phyloP scores from a whole-genome alignment of 1,140 invertebrate species.

The Copidosoma floridanum region DNA sequence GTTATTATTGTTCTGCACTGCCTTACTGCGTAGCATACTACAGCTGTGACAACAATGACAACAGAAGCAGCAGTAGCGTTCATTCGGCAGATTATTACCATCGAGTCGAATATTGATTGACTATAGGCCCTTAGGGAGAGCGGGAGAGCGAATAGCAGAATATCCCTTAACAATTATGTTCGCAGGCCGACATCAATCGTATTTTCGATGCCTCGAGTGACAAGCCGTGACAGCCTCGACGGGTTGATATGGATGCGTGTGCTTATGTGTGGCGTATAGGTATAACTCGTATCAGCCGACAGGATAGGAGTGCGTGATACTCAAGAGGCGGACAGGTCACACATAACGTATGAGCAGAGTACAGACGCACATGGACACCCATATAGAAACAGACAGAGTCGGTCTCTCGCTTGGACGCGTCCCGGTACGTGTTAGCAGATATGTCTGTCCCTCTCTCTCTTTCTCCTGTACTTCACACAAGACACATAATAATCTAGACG shows the following conservation, averaged over 20 bases:
- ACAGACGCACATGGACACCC: not conserved
- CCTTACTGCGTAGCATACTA: no score
- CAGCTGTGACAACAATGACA: no score
- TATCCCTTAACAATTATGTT: slow-evolving; percentile 25
- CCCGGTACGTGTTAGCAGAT: slow-evolving; percentile 27
- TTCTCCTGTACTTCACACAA: slow-evolving; percentile 14
- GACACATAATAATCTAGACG: slow-evolving; percentile 34
- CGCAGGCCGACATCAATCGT: slow-evolving; percentile 18
- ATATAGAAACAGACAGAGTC: not conserved
- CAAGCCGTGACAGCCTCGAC: slow-evolving; percentile 14
- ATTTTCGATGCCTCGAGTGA: slow-evolving; percentile 21
- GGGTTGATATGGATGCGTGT: not conserved
- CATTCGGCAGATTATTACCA: slow-evolving; percentile 19
- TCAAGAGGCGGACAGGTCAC: no score
- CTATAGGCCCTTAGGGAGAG: slow-evolving; percentile 5
- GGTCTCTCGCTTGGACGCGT: slow-evolving; percentile 17
- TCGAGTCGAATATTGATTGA: slow-evolving; percentile 25
- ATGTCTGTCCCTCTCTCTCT: no score
- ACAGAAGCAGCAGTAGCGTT: not conserved
- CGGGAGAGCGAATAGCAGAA: not conserved
- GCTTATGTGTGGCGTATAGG: no score
- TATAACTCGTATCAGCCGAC: no score
- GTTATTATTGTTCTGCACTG: no score
- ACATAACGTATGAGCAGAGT: not conserved
- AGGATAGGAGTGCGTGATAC: no score